Evolutionary conservation across 2,113 vertebrate genomes (phyloP), one percentile per base, ranked within the genome.

Genomic region (Sardina pilchardus): DNA sequence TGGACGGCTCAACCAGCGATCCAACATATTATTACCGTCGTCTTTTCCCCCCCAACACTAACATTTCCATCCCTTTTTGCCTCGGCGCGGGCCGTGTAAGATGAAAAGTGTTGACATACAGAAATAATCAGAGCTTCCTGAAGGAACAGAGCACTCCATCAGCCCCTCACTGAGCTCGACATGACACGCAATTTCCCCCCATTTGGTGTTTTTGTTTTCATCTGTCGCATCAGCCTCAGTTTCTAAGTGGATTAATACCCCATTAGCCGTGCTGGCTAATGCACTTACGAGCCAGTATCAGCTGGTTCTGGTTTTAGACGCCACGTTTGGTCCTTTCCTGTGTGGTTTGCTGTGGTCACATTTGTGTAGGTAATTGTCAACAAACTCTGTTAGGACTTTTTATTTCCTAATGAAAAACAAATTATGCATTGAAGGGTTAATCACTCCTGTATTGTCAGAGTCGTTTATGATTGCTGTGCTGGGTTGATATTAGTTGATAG

Each of bases 41-140:
- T 16, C 10, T 12, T 71, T 12, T 26, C 63, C 12, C n/a, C 59
- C 26, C 26, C 63, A 12, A 12, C 63, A 14, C 63, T 78, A 36
- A 36, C 71, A 36, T 78, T 34, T 78, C 71, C 14, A 34, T 78
- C 30, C 34, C 12, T 78, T 36, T 36, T 36, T 16, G 71, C 12
- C 30, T 36, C 10, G 26, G 3, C 63, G 34, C 39, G 5, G 14
- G 26, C 71, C 5, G 8, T 34, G 63, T 16, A 9, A 71, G 71
- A 78, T 78, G 59, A 63, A n/a, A 78, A 78, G 30, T 16, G 34
- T 78, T 34, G 71, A 34, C 34, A 12, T 78, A 36, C 12, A 36
- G 34, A 78, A 78, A 78, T 78, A 78, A 78, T 78, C 36, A 78
- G 71, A 78, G 71, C 71, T 78, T 78, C 71, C 71, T 78, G 71